A percentile compares a stretch with the other conserved stretches of the same genome.
Evolutionary conservation across 2,797 vertebrate genomes (phyloP).

Genomic region (Pseudocheirus occidentalis): DNA sequence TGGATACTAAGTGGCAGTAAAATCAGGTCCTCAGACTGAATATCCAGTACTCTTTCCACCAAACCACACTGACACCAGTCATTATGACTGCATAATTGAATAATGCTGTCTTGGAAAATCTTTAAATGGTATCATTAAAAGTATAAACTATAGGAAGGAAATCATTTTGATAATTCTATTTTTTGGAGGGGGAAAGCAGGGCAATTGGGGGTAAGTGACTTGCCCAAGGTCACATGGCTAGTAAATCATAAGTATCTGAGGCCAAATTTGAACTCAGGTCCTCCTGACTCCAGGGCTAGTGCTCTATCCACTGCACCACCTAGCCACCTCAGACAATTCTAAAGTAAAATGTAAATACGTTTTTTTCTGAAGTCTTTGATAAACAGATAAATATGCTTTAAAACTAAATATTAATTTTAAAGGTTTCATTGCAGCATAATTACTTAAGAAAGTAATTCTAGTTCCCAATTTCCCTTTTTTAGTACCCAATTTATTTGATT

Average conservation of each 20-base stretch:
- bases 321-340: not conserved
- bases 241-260: too few relatives aligned
- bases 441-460: constrained; percentile 30
- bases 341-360: constrained; percentile 21
- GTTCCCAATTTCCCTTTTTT: constrained; percentile 15
- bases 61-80: not conserved
- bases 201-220: too few relatives aligned
- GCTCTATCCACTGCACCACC: too few relatives aligned
- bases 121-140: constrained; percentile 1
- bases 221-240: too few relatives aligned
- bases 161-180: constrained; percentile 2
- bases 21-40: not conserved
- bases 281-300: too few relatives aligned
- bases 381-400: constrained; percentile 13
- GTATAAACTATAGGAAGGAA: not conserved
- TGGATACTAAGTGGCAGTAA: not conserved
- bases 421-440: not conserved
- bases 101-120: not conserved
- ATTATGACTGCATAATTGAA: constrained; percentile 37
- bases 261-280: too few relatives aligned
- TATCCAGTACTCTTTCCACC: not conserved
- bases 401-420: not conserved
- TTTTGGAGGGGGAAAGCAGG: too few relatives aligned
- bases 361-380: constrained; percentile 30
- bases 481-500: constrained; percentile 10